These are phyloP conservation scores for Notarius lentiginosus DNA, from an alignment of 2,113 vertebrate genomes.

Conservation along the genomic window DNA sequence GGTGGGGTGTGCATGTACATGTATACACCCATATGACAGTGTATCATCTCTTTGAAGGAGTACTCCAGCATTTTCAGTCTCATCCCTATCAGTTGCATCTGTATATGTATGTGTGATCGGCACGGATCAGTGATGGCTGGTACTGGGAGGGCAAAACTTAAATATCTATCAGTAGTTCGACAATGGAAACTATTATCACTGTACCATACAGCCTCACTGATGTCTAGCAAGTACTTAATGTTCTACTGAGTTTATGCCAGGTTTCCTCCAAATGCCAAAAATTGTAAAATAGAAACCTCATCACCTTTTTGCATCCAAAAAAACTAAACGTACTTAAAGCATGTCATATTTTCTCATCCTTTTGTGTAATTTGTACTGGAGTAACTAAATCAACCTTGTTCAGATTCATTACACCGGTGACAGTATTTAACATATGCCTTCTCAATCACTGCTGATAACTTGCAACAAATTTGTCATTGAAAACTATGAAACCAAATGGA, in stretches of 20 bases:
- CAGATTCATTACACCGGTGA: neutral
- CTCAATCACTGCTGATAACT: neutral
- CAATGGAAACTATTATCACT: neutral
- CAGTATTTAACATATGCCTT: neutral
- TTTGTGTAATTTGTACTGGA: neutral
- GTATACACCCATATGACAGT: neutral
- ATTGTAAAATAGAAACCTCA: neutral
- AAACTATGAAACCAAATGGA: neutral
- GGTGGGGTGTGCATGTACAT: neutral
- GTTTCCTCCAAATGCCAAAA: neutral
- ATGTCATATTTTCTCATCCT: neutral
- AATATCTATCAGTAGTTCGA: neutral
- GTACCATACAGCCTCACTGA: neutral
- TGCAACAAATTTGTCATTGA: neutral
- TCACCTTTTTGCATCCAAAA: neutral
- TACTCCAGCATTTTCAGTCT: neutral
- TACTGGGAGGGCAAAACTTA: neutral
- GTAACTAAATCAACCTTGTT: constrained; percentile 4
- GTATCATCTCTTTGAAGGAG: neutral
- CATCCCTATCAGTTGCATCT: neutral
- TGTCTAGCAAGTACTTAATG: neutral
- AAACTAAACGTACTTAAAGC: too few relatives aligned
- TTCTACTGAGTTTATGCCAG: neutral
- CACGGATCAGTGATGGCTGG: neutral
- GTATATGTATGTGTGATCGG: neutral